These are phyloP conservation scores for Cacatua alba DNA, from an alignment of 2,113 vertebrate species.

Conservation along the genomic window DNA sequence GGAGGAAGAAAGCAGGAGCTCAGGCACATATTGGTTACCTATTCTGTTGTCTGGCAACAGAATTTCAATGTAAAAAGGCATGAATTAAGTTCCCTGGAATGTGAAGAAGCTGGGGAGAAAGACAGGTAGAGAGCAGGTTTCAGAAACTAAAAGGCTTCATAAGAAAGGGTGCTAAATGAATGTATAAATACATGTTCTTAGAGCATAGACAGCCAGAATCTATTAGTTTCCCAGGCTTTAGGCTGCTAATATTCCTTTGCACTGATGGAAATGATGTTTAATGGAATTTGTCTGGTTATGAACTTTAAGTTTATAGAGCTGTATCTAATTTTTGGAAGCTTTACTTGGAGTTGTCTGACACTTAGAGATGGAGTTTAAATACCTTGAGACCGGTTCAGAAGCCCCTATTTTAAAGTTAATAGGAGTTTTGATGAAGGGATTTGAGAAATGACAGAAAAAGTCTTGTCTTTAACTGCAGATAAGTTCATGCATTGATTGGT, in stretches of 20 bases:
- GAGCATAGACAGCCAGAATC: not conserved
- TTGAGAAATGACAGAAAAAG: not conserved
- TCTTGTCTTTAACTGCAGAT: not conserved
- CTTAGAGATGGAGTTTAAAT: not conserved
- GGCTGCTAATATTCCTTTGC: not conserved
- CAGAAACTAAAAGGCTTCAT: not conserved
- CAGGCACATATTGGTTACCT: not conserved
- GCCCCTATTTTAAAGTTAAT: not conserved
- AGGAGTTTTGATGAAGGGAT: not conserved
- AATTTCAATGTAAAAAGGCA: not conserved
- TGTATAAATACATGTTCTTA: not conserved
- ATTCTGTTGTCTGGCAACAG: not conserved
- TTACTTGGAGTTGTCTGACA: not conserved
- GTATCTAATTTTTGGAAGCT: not conserved
- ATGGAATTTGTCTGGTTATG: not conserved
- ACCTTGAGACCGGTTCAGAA: not conserved
- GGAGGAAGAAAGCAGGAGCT: not conserved
- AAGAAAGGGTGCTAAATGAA: not conserved
- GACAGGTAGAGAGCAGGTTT: not conserved
- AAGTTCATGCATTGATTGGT: not conserved
- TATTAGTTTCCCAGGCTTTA: not conserved
- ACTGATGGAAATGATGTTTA: not conserved
- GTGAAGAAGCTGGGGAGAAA: not conserved
- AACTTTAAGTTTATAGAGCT: not conserved
- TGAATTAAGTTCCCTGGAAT: not conserved